phyloP scores from a whole-genome alignment of 1,140 invertebrate species.

The Papilio machaon region DNA sequence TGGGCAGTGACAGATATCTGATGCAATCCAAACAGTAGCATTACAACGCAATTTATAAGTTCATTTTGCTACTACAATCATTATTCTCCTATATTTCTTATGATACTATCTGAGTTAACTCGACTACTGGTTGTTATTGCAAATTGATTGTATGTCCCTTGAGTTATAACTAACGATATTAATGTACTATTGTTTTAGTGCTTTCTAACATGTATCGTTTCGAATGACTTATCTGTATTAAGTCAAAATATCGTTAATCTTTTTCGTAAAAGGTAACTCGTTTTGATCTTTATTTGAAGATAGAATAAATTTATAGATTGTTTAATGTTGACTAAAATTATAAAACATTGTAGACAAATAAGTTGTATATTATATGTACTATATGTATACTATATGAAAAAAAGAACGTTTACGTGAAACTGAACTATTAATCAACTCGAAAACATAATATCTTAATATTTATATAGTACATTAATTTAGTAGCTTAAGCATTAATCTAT shows the following conservation, averaged over 20 bases:
- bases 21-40: slow-evolving; percentile 24
- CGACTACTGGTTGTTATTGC: slow-evolving; percentile 11
- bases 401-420: too few species aligned
- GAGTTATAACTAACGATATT: slow-evolving; percentile 8
- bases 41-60: slow-evolving; percentile 33
- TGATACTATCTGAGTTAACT: slow-evolving; percentile 20
- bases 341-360: too few species aligned
- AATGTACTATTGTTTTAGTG: slow-evolving; percentile 28
- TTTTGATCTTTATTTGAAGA: background rate
- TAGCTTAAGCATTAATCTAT: too few species aligned
- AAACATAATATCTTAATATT: too few species aligned
- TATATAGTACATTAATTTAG: too few species aligned
- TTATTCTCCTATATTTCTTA: slow-evolving; percentile 32
- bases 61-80: slow-evolving; percentile 30
- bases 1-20: slow-evolving; percentile 6
- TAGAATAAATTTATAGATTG: background rate
- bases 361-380: too few species aligned
- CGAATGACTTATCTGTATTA: background rate
- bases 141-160: slow-evolving; percentile 30
- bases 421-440: too few species aligned
- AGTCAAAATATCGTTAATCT: background rate
- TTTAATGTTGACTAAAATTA: too few species aligned
- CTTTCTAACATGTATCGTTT: background rate
- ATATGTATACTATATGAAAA: too few species aligned
- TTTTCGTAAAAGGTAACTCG: background rate